phyloP scores from a whole-genome alignment of 2,888 invertebrate genomes.

The Hemistola chrysoprasaria region DNA sequence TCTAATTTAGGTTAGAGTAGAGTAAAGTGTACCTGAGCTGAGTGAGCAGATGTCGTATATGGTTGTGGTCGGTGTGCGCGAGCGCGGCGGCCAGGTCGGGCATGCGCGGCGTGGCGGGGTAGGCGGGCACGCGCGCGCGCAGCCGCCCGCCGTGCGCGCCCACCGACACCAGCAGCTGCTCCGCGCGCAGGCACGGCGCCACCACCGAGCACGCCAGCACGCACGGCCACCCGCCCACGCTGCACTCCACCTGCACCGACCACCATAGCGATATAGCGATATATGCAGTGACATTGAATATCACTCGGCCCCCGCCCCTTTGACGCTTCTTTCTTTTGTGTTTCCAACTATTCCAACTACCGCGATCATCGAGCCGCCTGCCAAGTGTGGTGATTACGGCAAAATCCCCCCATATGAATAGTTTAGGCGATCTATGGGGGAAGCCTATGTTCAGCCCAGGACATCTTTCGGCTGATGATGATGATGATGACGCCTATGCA shows the following conservation, averaged over 20 bases:
- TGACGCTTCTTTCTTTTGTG: too few relatives aligned
- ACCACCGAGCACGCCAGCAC: conserved; percentile 95
- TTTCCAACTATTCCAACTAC: too few relatives aligned
- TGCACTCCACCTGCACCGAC: conserved; percentile 87
- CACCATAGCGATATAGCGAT: conserved; percentile 84
- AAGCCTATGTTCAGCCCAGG: too few relatives aligned
- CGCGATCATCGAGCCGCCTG: too few relatives aligned
- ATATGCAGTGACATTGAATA: too few relatives aligned
- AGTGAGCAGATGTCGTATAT: conserved; percentile 60
- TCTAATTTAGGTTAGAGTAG: background rate
- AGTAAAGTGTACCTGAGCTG: conserved; percentile 69
- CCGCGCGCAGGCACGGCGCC: conserved; percentile 94
- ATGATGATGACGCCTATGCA: too few relatives aligned
- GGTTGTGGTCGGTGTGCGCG: conserved; percentile 44
- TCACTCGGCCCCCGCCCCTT: too few relatives aligned
- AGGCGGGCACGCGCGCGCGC: conserved; percentile 95
- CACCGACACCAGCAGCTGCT: conserved; percentile 95
- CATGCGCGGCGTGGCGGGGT: conserved; percentile 89
- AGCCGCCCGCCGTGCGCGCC: conserved; percentile 97
- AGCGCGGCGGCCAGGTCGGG: conserved; percentile 91
- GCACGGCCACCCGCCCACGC: conserved; percentile 92
- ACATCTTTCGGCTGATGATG: too few relatives aligned
- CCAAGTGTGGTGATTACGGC: too few relatives aligned
- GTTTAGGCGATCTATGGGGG: too few relatives aligned
- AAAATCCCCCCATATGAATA: too few relatives aligned